A percentile compares a stretch with the other conserved stretches of the same genome.
Conservation (phyloP, 2,797 vertebrate species). For the Gallinago stenura region DNA sequence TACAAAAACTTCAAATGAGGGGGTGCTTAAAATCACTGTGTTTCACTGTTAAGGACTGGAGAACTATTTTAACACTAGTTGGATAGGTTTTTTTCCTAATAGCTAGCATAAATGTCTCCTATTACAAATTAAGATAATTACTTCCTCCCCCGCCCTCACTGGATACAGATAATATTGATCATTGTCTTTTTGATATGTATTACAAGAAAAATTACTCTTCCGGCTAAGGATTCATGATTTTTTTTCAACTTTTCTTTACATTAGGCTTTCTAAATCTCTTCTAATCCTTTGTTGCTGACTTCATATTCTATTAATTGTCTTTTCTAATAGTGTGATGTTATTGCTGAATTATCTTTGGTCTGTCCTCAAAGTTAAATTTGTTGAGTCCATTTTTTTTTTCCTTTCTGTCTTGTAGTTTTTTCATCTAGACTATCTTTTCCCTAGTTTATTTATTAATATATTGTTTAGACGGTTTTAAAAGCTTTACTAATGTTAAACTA, state of each 20-base stretch:
- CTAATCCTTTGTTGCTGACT: neutral
- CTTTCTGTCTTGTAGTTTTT: neutral
- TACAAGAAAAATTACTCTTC: neutral
- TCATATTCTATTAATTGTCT: neutral
- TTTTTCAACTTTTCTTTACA: neutral
- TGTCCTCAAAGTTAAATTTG: neutral
- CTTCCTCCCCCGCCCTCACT: neutral
- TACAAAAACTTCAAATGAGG: neutral
- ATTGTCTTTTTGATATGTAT: neutral
- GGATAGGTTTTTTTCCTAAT: neutral
- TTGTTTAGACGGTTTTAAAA: neutral
- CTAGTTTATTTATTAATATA: neutral
- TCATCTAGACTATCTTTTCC: neutral
- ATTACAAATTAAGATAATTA: neutral
- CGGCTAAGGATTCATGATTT: neutral
- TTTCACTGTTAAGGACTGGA: neutral
- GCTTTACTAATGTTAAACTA: neutral
- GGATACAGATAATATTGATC: neutral
- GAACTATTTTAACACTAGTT: neutral
- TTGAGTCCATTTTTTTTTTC: neutral
- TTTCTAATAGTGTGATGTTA: neutral
- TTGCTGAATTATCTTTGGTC: neutral
- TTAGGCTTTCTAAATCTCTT: neutral
- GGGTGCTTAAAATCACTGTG: neutral
- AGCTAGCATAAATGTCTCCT: neutral